Conservation (phyloP, 2,113 vertebrate genomes). For the Microcebus griseorufus region DNA sequence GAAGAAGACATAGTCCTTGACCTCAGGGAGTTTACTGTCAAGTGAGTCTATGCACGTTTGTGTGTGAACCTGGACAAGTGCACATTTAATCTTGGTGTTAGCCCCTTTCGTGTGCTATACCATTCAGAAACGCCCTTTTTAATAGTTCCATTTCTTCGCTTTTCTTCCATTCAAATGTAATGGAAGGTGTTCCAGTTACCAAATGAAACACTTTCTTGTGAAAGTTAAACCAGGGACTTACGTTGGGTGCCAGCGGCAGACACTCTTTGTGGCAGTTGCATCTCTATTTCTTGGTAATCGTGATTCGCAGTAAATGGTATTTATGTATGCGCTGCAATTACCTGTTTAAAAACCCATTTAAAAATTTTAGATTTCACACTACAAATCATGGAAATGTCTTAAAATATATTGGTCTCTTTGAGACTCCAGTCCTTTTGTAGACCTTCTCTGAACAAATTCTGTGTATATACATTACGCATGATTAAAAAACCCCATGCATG, state of each 20-base stretch:
- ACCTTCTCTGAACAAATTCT: slow-evolving; percentile 71
- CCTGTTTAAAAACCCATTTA: slow-evolving; percentile 69
- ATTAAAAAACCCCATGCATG: slow-evolving; percentile 67
- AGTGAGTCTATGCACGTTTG: background rate
- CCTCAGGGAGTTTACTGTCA: rapidly evolving
- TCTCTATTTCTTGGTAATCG: slow-evolving; percentile 30
- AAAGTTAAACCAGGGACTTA: slow-evolving; percentile 22
- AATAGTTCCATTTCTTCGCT: background rate
- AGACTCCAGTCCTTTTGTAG: background rate
- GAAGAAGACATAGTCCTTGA: background rate
- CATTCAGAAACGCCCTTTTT: background rate
- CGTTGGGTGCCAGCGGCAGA: background rate
- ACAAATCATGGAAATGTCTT: slow-evolving; percentile 53
- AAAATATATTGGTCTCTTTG: slow-evolving; percentile 28
- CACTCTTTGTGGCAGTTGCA: background rate
- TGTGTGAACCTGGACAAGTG: background rate
- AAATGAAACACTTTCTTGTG: slow-evolving; percentile 46
- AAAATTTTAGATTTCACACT: slow-evolving; percentile 49
- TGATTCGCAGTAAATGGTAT: background rate
- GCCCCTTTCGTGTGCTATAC: background rate
- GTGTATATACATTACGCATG: slow-evolving; percentile 69
- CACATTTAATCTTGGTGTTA: background rate
- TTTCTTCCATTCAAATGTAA: background rate
- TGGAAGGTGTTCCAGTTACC: background rate
- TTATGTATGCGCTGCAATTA: slow-evolving; percentile 57